phyloP scores from a whole-genome alignment of 2,888 invertebrate species.

The Macaria notata region DNA sequence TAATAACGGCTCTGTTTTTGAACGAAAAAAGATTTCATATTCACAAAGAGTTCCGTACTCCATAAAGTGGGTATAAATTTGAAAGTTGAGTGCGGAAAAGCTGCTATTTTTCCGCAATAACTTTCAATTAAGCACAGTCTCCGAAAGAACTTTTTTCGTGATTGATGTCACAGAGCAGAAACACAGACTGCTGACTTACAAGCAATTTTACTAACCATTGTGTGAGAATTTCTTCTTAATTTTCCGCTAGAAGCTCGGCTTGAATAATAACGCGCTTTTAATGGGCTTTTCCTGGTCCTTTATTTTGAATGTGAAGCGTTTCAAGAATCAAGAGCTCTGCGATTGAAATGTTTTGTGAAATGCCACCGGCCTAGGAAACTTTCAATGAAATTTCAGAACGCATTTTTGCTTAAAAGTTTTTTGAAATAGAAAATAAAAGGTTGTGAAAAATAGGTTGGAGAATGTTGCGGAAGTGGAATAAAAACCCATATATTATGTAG shows the following conservation, averaged over 20 bases:
- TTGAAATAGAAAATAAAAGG: no score
- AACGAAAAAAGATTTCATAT: slow-evolving; percentile 14
- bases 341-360: slow-evolving; percentile 30
- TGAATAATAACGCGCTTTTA: slow-evolving; percentile 64
- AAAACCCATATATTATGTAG: no score
- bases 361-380: background rate
- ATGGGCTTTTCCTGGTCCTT: slow-evolving; percentile 59
- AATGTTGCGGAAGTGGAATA: no score
- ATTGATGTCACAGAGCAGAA: slow-evolving; percentile 49
- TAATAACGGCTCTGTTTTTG: background rate
- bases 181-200: slow-evolving; percentile 46
- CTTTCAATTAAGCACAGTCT: slow-evolving; percentile 49
- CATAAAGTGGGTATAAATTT: slow-evolving; percentile 34
- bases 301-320: slow-evolving; percentile 52
- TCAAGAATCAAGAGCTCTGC: slow-evolving; percentile 41
- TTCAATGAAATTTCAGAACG: no score
- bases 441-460: no score
- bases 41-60: slow-evolving; percentile 18
- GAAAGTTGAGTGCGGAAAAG: slow-evolving; percentile 27
- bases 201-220: slow-evolving; percentile 59
- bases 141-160: slow-evolving; percentile 41
- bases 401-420: no score
- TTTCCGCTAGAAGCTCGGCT: slow-evolving; percentile 61
- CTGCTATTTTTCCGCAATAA: slow-evolving; percentile 40
- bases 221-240: slow-evolving; percentile 66